phyloP scores from a whole-genome alignment of 2,888 invertebrate species.

The Schizaphis graminum region DNA sequence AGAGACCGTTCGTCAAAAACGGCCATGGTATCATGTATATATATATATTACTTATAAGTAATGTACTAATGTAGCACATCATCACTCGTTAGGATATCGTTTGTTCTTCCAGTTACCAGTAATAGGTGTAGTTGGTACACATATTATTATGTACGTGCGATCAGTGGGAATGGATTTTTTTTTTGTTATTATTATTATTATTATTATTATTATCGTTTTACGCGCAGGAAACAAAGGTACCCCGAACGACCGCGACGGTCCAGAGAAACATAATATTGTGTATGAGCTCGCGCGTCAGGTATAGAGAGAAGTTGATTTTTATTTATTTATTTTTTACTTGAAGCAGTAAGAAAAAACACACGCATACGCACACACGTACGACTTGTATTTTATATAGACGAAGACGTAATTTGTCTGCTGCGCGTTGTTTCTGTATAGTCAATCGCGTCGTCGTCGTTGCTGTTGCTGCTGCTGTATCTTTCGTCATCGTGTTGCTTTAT shows the following conservation, averaged over 20 bases:
- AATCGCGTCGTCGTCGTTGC: neutral
- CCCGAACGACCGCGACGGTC: conserved; percentile 24
- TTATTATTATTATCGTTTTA: conserved; percentile 12
- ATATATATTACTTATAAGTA: no score
- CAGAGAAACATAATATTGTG: conserved; percentile 22
- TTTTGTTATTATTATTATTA: neutral
- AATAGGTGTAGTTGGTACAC: neutral
- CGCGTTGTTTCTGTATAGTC: conserved; percentile 48
- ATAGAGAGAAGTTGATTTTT: conserved; percentile 43
- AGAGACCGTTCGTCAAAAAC: conserved; percentile 23
- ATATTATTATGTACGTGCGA: neutral
- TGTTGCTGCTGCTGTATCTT: neutral
- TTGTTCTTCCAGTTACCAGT: conserved; percentile 2
- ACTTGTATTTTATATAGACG: conserved; percentile 23
- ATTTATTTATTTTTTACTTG: conserved; percentile 28
- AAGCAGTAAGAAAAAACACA: neutral
- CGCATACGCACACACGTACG: neutral
- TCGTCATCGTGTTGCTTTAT: neutral
- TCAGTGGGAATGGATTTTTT: conserved; percentile 21
- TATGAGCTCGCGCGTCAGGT: neutral
- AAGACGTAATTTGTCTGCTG: conserved; percentile 55
- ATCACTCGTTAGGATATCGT: conserved; percentile 53
- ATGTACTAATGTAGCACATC: neutral
- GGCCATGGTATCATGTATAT: neutral
- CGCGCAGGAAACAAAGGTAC: conserved; percentile 43